Percentiles rank a stretch among this genome's conserved stretches.
phyloP scores from a whole-genome alignment of 2,888 invertebrate species.

The Zhuqinia jingwanae region DNA sequence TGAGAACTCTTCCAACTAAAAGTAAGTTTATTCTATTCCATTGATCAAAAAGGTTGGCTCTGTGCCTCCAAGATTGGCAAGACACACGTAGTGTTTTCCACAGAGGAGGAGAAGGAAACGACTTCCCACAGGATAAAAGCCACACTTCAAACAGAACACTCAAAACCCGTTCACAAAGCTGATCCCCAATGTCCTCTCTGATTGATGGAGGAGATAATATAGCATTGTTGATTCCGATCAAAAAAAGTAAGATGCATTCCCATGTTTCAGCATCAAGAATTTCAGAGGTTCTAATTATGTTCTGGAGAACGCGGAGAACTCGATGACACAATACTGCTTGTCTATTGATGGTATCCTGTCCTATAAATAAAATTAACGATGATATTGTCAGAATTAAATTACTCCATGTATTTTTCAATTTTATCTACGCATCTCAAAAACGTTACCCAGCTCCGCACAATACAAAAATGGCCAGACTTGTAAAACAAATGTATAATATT shows the following conservation, averaged over 20 bases:
- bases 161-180: slow-evolving; percentile 95
- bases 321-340: slow-evolving; percentile 97
- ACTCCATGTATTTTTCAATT: too few species aligned
- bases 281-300: slow-evolving; percentile 88
- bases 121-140: slow-evolving; percentile 88
- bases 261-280: slow-evolving; percentile 92
- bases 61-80: slow-evolving; percentile 96
- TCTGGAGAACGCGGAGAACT: slow-evolving; percentile 91
- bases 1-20: slow-evolving; percentile 90
- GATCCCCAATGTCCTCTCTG: slow-evolving; percentile 97
- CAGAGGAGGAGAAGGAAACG: slow-evolving; percentile 96
- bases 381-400: background rate
- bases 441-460: slow-evolving; percentile 89
- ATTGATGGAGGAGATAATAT: slow-evolving; percentile 95
- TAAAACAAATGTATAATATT: slow-evolving; percentile 81
- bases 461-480: slow-evolving; percentile 96
- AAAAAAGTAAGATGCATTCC: slow-evolving; percentile 92
- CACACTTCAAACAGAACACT: slow-evolving; percentile 96
- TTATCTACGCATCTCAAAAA: background rate
- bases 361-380: slow-evolving; percentile 82
- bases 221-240: slow-evolving; percentile 95
- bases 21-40: slow-evolving; percentile 97
- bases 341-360: slow-evolving; percentile 93
- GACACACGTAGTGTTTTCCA: slow-evolving; percentile 98
- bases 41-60: slow-evolving; percentile 94